Evolutionary conservation across 1,140 invertebrate genomes (phyloP), one percentile per base, ranked within the genome.

Genomic region (Macrobrachium rosenbergii): DNA sequence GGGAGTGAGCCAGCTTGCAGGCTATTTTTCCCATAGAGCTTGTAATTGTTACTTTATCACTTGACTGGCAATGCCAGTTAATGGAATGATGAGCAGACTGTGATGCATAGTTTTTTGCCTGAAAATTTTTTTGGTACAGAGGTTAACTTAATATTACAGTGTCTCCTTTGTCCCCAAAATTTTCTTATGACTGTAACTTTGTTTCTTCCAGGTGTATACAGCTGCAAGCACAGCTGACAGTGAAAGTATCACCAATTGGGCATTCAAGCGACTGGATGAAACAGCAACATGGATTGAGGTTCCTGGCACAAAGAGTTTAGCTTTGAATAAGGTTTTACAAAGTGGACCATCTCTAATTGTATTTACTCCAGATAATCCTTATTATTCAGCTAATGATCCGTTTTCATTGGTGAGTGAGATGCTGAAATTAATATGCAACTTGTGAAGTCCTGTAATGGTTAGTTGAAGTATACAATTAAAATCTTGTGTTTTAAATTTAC

Each of bases 301-400:
- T 5, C 72, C 85, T 0, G 85, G 85, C 37, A 81, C 67, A 28
- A 87, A 87, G 78, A 87, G 85, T 28, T 52, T 81, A 58, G 59
- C 60, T 21, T 23, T 87, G 59, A 62, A 81, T 63, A 17, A 28
- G 21, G 12, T 75, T 5, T 75, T 81, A n/a, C 67, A 87, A 60
- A 62, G 28, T 8, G 85, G 85, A 6, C 85, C 85, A 16, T 28
- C 67, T 11, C 63, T 87, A 17, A 80, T 87, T 14, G 69, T 87
- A 37, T 87, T 87, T 72, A 63, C 85, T 17, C 85, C 85, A 45
- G 85, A 87, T 52, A 87, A 87, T 23, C 85, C 85, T 3, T 87
- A 87, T 60, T 72, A 81, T 63, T 37, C 69, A 14, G n/a, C 69
- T 59, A 87, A 87, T 52, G 85, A 87, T 23, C 85, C 85, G 5